Percentiles rank a stretch among this genome's conserved stretches.
phyloP scores from a whole-genome alignment of 2,113 vertebrate genomes.

The Lophotis ruficrista region DNA sequence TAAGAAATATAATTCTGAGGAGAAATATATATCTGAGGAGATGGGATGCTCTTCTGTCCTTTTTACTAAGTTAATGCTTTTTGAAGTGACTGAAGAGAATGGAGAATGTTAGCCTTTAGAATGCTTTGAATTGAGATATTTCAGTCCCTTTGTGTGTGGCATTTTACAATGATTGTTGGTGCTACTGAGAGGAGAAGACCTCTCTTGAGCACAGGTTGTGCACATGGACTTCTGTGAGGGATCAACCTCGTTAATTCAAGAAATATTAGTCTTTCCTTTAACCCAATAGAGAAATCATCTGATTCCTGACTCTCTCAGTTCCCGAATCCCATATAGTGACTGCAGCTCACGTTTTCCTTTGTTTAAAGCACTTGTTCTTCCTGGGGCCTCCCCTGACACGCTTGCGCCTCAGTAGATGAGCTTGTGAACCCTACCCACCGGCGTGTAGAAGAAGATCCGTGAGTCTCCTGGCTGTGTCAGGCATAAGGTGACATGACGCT shows the following conservation, averaged over 20 bases:
- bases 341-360: neutral
- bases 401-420: neutral
- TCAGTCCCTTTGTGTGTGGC: rapidly evolving
- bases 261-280: neutral
- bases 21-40: neutral
- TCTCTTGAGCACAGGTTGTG: neutral
- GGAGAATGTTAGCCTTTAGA: neutral
- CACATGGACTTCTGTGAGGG: neutral
- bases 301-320: neutral
- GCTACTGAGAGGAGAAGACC: neutral
- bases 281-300: neutral
- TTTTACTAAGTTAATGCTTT: neutral
- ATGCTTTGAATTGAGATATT: neutral
- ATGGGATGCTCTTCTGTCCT: neutral
- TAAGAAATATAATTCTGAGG: neutral
- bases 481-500: neutral
- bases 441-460: neutral
- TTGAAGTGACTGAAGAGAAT: neutral
- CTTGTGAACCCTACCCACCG: neutral
- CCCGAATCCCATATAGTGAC: neutral
- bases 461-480: neutral
- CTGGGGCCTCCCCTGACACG: neutral
- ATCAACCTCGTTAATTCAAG: neutral
- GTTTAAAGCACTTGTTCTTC: neutral
- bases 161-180: neutral